A percentile compares a stretch with the other conserved stretches of the same genome.
Evolutionary conservation across 2,113 vertebrate species (phyloP).

Genomic region (Tautogolabrus adspersus): DNA sequence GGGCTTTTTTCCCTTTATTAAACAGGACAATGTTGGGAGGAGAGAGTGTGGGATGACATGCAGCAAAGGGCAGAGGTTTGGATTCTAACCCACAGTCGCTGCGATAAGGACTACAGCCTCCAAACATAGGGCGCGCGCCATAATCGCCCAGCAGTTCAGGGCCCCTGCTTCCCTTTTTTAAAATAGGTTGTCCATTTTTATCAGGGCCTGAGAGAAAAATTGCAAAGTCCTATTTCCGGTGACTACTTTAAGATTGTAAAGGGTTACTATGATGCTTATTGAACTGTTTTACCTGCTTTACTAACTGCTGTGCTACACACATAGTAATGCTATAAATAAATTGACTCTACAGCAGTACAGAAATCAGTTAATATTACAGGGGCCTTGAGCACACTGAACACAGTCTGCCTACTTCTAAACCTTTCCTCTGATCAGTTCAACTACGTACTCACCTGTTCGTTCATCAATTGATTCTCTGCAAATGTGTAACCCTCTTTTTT

Average conservation of each 20-base stretch:
- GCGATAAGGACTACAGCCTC: too few species aligned
- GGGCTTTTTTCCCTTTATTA: too few species aligned
- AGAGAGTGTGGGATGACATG: too few species aligned
- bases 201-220: slow-evolving; percentile 20
- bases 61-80: too few species aligned
- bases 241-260: not conserved
- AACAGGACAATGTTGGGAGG: too few species aligned
- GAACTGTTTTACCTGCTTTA: not conserved
- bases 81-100: too few species aligned
- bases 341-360: not conserved
- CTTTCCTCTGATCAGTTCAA: not conserved
- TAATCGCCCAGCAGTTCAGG: too few species aligned
- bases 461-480: slow-evolving; percentile 17
- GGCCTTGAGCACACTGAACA: not conserved
- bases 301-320: not conserved
- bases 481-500: slow-evolving; percentile 28
- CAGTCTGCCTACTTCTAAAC: not conserved
- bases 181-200: slow-evolving; percentile 1
- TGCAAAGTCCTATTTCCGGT: not conserved
- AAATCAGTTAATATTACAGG: too few species aligned
- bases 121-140: too few species aligned
- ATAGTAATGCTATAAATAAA: not conserved
- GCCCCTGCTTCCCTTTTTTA: too few species aligned
- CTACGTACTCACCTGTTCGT: slow-evolving; percentile 7
- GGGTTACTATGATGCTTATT: not conserved